Evolutionary conservation across 92 coral and sea anemone species (phyloP), one percentile per base, ranked within the genome.

Genomic region (Zoanthus sansibaricus): DNA sequence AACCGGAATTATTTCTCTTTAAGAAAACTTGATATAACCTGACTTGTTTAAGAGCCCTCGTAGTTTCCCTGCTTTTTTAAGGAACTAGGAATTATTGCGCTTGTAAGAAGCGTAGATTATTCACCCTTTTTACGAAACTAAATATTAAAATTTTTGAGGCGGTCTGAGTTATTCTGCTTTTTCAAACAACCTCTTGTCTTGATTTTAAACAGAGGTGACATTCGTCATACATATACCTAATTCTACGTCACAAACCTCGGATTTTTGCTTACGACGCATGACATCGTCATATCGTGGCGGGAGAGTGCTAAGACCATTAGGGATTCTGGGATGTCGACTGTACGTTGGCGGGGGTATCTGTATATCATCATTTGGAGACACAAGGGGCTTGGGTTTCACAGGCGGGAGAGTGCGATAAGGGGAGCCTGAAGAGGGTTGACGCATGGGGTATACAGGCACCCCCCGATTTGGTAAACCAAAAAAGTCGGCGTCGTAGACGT

Each of bases 401-500:
- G 92, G 87, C 51, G 87, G 75, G 5, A 83, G 76, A 4, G 83
- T 71, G 70, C 79, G 79, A 74, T 87, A 67, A 33, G 82, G 89
- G 51, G 89, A 82, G 15, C 89, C 89, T 8, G 82, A 87, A 1
- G 89, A 68, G 74, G 75, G 72, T 47, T 69, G 87, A 2, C 76
- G 79, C 42, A 74, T 72, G 1, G 90, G 90, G 32, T 62, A 79
- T 32, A 78, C 85, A 18, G 89, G 89, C 31, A 87, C 78, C 18
- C 74, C 82, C 37, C 75, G 78, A 56, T 77, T 87, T 30, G 90
- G 92, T 33, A 91, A 82, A 18, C 76, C 90, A 71, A 80, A 46
- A 83, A 80, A 91, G 90, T 94, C 98, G 13, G 95, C 84, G 84
- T 94, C 98, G 37, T 94, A 94, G 21, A 92, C 89, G 46, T 90